phyloP scores from a whole-genome alignment of 2,113 vertebrate species.

The Spea multiplicata region DNA sequence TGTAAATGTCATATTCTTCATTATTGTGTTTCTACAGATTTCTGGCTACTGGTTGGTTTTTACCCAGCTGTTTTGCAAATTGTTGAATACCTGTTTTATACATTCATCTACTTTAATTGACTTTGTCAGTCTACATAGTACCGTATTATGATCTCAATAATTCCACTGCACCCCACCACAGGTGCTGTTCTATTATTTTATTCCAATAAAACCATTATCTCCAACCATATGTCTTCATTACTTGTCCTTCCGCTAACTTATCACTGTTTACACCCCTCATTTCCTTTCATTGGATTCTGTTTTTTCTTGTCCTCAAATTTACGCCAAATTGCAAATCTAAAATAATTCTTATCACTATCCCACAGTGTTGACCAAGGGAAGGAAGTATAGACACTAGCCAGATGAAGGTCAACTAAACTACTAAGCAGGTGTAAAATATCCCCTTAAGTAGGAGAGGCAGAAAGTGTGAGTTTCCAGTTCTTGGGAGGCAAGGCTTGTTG shows the following conservation, averaged over 20 bases:
- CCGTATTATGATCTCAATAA: background rate
- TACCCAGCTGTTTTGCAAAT: background rate
- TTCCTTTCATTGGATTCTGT: background rate
- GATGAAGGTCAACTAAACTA: too few relatives aligned
- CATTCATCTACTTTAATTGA: background rate
- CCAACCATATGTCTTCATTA: background rate
- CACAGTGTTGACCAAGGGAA: too few relatives aligned
- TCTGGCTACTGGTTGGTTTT: background rate
- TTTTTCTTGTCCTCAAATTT: background rate
- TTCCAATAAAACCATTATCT: background rate
- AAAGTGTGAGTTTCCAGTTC: too few relatives aligned
- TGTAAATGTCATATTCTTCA: background rate
- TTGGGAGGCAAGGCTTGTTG: too few relatives aligned
- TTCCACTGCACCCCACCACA: background rate
- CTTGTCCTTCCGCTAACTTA: slow-evolving; percentile 1
- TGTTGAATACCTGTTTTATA: background rate
- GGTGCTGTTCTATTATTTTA: slow-evolving; percentile 1
- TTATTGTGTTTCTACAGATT: background rate
- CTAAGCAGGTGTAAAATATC: too few relatives aligned
- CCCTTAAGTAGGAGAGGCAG: too few relatives aligned
- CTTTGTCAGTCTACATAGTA: background rate
- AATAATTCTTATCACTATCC: background rate
- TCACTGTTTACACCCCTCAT: background rate
- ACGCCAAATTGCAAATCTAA: background rate
- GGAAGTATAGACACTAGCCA: too few relatives aligned